Conservation (phyloP, 35 echinoderm and acorn worm species). For the Lytechinus pictus region DNA sequence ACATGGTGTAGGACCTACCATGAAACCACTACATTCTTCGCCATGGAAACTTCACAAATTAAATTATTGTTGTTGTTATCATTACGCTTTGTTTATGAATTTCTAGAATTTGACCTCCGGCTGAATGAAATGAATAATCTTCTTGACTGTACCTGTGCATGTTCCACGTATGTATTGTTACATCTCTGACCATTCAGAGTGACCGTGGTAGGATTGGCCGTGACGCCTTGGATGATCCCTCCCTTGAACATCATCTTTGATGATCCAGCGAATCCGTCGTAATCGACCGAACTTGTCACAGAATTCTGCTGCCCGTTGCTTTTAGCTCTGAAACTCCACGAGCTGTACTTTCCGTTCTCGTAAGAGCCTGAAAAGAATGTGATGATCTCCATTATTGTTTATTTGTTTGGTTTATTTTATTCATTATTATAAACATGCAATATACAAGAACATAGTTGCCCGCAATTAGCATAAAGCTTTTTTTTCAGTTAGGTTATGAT, state of each 20-base stretch:
- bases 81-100: too few relatives aligned
- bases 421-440: too few relatives aligned
- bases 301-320: background rate
- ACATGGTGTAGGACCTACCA: too few relatives aligned
- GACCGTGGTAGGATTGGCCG: background rate
- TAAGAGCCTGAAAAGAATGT: background rate
- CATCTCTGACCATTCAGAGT: constrained; percentile 14
- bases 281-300: background rate
- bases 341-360: background rate
- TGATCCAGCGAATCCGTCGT: constrained; percentile 29
- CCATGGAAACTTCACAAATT: too few relatives aligned
- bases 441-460: too few relatives aligned
- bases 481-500: too few relatives aligned
- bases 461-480: too few relatives aligned
- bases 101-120: too few relatives aligned
- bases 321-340: background rate
- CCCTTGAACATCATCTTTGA: background rate
- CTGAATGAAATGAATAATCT: too few relatives aligned
- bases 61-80: too few relatives aligned
- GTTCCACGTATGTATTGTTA: background rate
- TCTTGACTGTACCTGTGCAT: background rate
- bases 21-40: too few relatives aligned
- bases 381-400: background rate
- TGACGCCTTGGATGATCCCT: background rate
- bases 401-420: too few relatives aligned